Base-by-base conservation (phyloP, 1,140 invertebrate genomes). In the Macrotrachela quadricornifera region DNA sequence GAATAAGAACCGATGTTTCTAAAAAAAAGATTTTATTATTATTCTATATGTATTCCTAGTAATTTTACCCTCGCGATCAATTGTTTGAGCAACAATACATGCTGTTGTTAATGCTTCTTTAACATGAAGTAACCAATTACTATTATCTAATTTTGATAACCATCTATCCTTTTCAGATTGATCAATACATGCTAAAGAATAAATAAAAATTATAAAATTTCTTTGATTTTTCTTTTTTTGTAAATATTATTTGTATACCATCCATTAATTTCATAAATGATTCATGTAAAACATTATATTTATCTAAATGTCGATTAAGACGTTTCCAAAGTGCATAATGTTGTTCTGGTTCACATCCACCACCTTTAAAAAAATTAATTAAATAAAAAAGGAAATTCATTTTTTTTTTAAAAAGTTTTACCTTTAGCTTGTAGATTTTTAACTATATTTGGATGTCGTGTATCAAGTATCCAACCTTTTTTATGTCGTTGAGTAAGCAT, bases 311-410 rank as follows among this genome's bases (percentile, higher is more conserved):
- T 64, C 87, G 86, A 65, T 92, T 83, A 38, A 94, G 81, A 67
- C 91, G 80, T 61, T 82, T 79, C 91, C 92, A 97, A 61, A 90
- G 82, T 0, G 86, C 83, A 71, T 99, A 99, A 67, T 92, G 80
- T 1, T 81, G 76, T 63, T 94, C 86, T 36, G 81, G 78, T 72
- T 95, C 88, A 59, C 79, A 85, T 14, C 87, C 88, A 37, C 87
- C 87, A 46, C 87, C 71, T 70, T 71, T n/a, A n/a, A n/a, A n/a
- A n/a, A n/a, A n/a, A n/a, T n/a, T n/a, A n/a, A n/a, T n/a, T n/a
- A n/a, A n/a, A n/a, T n/a, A n/a, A n/a, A n/a, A n/a, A n/a, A n/a
- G n/a, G n/a, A n/a, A n/a, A n/a, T n/a, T n/a, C n/a, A n/a, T n/a
- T n/a, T n/a, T n/a, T n/a, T n/a, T n/a, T n/a, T n/a, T n/a, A n/a